Evolutionary conservation across 2,888 invertebrate genomes (phyloP).

Genomic region (Temnothorax unifasciatus): DNA sequence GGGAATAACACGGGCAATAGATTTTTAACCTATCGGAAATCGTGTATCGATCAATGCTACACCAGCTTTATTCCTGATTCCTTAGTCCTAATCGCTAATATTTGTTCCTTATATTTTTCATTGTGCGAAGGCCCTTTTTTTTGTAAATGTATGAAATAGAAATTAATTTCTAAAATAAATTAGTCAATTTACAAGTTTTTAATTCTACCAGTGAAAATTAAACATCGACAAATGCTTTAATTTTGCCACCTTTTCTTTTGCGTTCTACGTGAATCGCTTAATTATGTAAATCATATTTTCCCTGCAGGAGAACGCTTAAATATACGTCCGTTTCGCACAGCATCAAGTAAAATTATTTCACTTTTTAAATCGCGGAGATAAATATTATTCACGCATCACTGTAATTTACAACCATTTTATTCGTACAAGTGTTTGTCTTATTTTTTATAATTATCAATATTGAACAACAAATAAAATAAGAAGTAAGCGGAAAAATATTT

Average conservation of each 20-base stretch:
- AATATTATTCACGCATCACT: background rate
- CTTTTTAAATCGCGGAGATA: background rate
- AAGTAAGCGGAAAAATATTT: background rate
- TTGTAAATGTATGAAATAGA: background rate
- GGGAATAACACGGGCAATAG: no score
- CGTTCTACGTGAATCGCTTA: background rate
- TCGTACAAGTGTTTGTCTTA: background rate
- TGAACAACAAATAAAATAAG: background rate
- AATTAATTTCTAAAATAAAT: conserved; percentile 16
- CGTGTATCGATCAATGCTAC: no score
- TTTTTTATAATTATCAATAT: background rate
- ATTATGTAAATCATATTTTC: conserved; percentile 22
- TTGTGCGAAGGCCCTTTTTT: background rate
- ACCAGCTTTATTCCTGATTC: no score
- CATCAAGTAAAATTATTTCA: conserved; percentile 1
- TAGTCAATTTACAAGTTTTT: background rate
- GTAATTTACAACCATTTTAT: background rate
- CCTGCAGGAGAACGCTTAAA: background rate
- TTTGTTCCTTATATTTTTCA: no score
- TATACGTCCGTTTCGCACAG: background rate
- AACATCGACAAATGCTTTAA: conserved; percentile 9
- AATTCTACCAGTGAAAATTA: background rate
- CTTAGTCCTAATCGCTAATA: no score
- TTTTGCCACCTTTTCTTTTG: conserved; percentile 17
- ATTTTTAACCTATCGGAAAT: no score